phyloP scores from a whole-genome alignment of 1,140 invertebrate genomes.

The Drosophila paulistorum region DNA sequence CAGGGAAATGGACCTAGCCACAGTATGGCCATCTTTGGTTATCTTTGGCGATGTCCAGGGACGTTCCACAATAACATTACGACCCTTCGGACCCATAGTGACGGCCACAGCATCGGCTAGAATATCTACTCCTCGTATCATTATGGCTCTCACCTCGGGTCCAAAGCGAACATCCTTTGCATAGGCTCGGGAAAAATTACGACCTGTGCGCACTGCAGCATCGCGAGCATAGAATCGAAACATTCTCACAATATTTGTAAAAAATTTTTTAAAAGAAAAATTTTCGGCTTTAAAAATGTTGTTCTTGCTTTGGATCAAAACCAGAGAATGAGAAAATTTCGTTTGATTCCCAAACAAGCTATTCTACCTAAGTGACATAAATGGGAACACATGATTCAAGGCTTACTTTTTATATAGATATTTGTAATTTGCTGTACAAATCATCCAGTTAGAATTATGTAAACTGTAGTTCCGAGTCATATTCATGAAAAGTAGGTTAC shows the following conservation, averaged over 20 bases:
- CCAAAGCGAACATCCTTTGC: conserved; percentile 96
- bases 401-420: not conserved
- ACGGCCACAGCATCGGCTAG: conserved; percentile 99
- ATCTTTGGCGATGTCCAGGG: conserved; percentile 99
- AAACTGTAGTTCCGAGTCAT: too few species aligned
- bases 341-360: not conserved
- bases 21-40: conserved; percentile 99
- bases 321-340: not conserved
- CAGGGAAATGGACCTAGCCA: conserved; percentile 98
- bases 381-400: not conserved
- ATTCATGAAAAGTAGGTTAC: too few species aligned
- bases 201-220: conserved; percentile 17
- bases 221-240: conserved; percentile 52
- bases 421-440: too few species aligned
- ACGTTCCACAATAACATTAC: conserved; percentile 99
- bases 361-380: not conserved
- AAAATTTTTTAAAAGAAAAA: conserved; percentile 6
- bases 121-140: conserved; percentile 98
- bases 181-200: conserved; percentile 24
- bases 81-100: conserved; percentile 99
- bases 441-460: too few species aligned
- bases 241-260: conserved; percentile 25
- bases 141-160: conserved; percentile 95
- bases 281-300: not conserved
- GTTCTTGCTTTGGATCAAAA: not conserved